A percentile compares a stretch with the other conserved stretches of the same genome.
Evolutionary conservation across 1,140 invertebrate genomes (phyloP).

Genomic region (Aphaenogaster floridana): DNA sequence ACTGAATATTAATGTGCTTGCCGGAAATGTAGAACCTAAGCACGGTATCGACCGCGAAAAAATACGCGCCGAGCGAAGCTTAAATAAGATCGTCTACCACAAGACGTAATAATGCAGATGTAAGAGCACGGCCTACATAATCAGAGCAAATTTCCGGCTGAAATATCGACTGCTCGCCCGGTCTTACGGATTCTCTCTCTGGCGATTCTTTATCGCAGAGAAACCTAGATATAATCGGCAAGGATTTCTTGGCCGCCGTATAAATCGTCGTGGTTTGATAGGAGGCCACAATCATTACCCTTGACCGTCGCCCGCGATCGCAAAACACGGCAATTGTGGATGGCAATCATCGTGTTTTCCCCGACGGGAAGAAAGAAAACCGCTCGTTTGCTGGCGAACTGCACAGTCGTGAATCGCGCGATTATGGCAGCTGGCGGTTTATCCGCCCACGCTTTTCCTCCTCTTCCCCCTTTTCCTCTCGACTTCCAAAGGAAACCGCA

Average conservation of each 20-base stretch:
- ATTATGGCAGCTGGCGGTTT: slow-evolving; percentile 3
- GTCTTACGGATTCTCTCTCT: slow-evolving; percentile 1
- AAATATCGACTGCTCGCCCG: slow-evolving; percentile 4
- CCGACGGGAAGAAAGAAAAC: neutral
- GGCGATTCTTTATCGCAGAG: slow-evolving; percentile 6
- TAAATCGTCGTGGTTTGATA: slow-evolving; percentile 4
- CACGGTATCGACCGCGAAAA: neutral
- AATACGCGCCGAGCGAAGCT: neutral
- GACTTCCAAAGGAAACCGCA: slow-evolving; percentile 15
- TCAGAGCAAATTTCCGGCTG: slow-evolving; percentile 30
- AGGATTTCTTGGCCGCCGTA: neutral
- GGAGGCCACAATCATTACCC: neutral
- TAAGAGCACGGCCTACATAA: slow-evolving; percentile 4
- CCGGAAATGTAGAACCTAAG: neutral
- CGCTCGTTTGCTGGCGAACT: neutral
- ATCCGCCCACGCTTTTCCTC: slow-evolving; percentile 12
- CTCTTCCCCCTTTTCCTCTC: neutral
- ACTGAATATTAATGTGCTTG: neutral
- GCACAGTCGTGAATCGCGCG: slow-evolving; percentile 8
- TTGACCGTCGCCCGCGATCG: neutral
- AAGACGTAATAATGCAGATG: slow-evolving; percentile 37
- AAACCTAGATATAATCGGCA: slow-evolving; percentile 5
- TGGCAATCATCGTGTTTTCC: slow-evolving; percentile 16
- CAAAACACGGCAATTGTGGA: slow-evolving; percentile 28
- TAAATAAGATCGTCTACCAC: slow-evolving; percentile 26